phyloP scores from a whole-genome alignment of 2,113 vertebrate species.

The Herpailurus yagouaroundi region DNA sequence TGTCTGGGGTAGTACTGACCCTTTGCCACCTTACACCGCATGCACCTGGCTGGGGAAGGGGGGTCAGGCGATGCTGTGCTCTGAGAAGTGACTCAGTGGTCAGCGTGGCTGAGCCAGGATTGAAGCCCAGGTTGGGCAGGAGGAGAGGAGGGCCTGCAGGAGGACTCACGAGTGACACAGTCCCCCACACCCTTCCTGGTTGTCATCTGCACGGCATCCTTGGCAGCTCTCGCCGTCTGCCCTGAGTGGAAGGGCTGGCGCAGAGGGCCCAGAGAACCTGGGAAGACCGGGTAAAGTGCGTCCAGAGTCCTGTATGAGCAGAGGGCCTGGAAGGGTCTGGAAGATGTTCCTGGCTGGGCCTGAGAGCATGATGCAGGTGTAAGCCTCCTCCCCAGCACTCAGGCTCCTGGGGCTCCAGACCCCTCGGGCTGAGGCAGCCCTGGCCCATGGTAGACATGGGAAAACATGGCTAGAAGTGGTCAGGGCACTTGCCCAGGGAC shows the following conservation, averaged over 20 bases:
- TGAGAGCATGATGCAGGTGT: background rate
- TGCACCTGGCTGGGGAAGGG: background rate
- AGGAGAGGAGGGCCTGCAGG: background rate
- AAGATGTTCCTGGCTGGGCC: background rate
- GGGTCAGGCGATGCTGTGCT: background rate
- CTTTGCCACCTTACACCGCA: background rate
- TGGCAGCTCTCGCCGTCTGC: background rate
- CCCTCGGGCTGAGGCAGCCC: background rate
- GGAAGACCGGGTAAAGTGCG: background rate
- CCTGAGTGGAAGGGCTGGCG: background rate
- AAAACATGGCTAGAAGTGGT: background rate
- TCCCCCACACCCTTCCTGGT: too few species aligned
- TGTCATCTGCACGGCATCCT: too few species aligned
- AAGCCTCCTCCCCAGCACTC: background rate
- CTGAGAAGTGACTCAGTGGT: background rate
- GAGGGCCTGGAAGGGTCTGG: background rate
- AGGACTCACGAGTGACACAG: background rate
- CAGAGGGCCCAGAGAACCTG: background rate
- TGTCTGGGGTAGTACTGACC: background rate
- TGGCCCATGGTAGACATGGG: background rate
- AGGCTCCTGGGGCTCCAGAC: background rate
- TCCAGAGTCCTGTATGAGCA: background rate
- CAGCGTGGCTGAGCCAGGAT: background rate
- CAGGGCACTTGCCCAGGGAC: background rate
- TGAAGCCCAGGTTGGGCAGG: background rate